Evolutionary conservation across 2,797 vertebrate species (phyloP), one percentile per base, ranked within the genome.

Genomic region (Notolabrus celidotus): DNA sequence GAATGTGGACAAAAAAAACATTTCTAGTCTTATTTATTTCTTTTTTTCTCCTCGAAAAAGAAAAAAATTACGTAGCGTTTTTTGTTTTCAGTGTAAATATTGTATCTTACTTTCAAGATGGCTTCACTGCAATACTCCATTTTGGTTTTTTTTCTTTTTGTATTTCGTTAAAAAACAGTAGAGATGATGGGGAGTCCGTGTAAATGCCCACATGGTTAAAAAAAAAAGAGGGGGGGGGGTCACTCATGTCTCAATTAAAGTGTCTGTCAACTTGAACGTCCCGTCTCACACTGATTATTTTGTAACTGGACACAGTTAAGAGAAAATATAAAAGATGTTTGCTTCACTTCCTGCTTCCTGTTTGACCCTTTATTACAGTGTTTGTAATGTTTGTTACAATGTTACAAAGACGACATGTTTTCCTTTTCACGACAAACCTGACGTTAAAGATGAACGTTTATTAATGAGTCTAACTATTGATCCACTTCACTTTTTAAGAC

Each of bases 1-100:
- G 92, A 93, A 90, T 86, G 88, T 93, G 90, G 91, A 93, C 84
- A 79, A 75, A 80, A 78, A 88, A 83, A 75, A 57, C 70, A 88
- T 90, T 93, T 93, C 89, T 89, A 89, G 86, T 92, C 88, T 93
- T 94, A 95, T 95, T 94, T 95, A 94, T 95, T 94, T 93, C 72
- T 57, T 41, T 68, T 20, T 77, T 51, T 52, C 73, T 87, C 77
- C 69, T 73, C 47, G 61, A 78, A 51, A 75, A 71, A 76, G 51
- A 79, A 54, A 59, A 83, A 82, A 70, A 68, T 56, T 31, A 84
- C 71, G 82, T 90, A 88, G 88, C 81, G 63, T 86, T 88, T 70
- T 87, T 80, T 83, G 76, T 89, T 93, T 87, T 91, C 89, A 88
- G 84, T 95, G 94, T 95, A 95, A 93, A 95, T 94, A 94, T 87